Evolutionary conservation across 2,113 vertebrate species (phyloP), one percentile per base, ranked within the genome.

Genomic region (Arenaria interpres): DNA sequence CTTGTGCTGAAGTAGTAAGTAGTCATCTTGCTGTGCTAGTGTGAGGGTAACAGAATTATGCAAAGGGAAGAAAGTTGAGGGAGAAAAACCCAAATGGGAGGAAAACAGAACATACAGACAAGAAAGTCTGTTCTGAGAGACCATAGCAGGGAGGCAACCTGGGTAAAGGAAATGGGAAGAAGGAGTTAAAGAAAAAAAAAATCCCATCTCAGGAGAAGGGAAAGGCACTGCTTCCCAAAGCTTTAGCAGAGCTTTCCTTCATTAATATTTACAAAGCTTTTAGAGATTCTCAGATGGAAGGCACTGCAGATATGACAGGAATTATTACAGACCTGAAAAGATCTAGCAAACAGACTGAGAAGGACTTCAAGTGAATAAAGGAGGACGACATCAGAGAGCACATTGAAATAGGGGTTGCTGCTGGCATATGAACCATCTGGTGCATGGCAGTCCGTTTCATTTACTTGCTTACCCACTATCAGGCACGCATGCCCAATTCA

Each of bases 201-300:
- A 62, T 33, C 51, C 30, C 28, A 57, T 75, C 62, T 91, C 73
- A 67, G 73, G 59, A 96, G 54, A 85, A 91, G 21, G 25, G 53
- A 95, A 93, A 92, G 21, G 45, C 80, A 79, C 32, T 71, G 81
- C 85, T 90, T 95, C 81, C 57, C 86, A 91, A 92, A 89, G 94
- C 90, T 91, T 93, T 82, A 95, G 71, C 74, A 92, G 75, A 92
- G 92, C 87, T 91, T 91, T 94, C 51, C 89, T 94, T 97, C 96
- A 97, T 97, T 96, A 97, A 97, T 97, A 97, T 97, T 97, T 95
- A 97, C 94, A 91, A 92, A 96, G 94, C 91, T 94, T 96, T 97
- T 83, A 91, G 77, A 92, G 87, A 93, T 92, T 91, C 95, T 97
- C 87, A 95, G 87, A 96, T 87, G 76, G 89, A 97, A 92, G 57